These are phyloP conservation scores for Pristionchus arcanus DNA, from an alignment of 2,888 invertebrate species.

Conservation along the genomic window DNA sequence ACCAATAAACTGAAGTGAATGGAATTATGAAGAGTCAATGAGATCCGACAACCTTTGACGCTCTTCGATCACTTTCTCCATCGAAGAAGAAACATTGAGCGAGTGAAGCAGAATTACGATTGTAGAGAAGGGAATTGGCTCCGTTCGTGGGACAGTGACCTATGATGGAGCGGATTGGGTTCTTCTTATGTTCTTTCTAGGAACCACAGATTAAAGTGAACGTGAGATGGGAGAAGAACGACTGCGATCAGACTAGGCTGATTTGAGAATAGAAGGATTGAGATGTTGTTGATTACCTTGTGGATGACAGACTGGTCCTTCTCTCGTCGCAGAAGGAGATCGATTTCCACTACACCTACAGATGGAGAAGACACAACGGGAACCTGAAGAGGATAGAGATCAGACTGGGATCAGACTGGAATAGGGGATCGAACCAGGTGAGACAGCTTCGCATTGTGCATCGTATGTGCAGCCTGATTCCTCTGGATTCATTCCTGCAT, in stretches of 20 bases:
- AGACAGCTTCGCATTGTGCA: slow-evolving; percentile 74
- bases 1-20: slow-evolving; percentile 64
- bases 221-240: not conserved
- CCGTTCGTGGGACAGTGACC: slow-evolving; percentile 75
- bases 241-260: too few species aligned
- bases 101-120: slow-evolving; percentile 68
- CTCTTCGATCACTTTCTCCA: slow-evolving; percentile 61
- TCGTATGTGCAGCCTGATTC: slow-evolving; percentile 73
- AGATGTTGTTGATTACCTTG: slow-evolving; percentile 60
- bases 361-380: slow-evolving; percentile 57
- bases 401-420: not conserved
- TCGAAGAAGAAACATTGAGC: slow-evolving; percentile 73
- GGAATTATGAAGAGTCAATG: not conserved
- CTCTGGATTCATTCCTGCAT: slow-evolving; percentile 71
- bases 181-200: too few species aligned
- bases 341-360: slow-evolving; percentile 64
- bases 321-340: slow-evolving; percentile 67
- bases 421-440: slow-evolving; percentile 61
- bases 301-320: slow-evolving; percentile 73
- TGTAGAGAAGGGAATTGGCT: slow-evolving; percentile 68
- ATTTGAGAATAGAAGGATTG: too few species aligned
- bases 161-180: slow-evolving; percentile 23
- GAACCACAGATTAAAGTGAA: too few species aligned
- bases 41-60: slow-evolving; percentile 57
- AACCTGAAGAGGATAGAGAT: not conserved